phyloP scores from a whole-genome alignment of 2,113 vertebrate genomes.

The Romanogobio albipinnatus region DNA sequence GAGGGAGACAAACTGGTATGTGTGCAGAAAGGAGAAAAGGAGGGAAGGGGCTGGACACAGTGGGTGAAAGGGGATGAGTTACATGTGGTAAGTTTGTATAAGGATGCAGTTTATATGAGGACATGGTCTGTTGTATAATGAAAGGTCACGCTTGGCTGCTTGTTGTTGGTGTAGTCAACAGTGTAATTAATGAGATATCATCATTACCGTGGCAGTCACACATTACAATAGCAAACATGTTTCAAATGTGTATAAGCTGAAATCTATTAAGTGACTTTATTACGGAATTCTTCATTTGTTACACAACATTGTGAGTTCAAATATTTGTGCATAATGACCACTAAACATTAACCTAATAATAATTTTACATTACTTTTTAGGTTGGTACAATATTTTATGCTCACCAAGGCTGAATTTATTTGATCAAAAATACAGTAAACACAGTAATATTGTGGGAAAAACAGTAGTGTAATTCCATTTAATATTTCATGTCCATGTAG shows the following conservation, averaged over 20 bases:
- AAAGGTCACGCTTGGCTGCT: constrained; percentile 23
- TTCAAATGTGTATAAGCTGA: neutral
- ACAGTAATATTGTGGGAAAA: neutral
- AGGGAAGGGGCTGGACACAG: constrained; percentile 94
- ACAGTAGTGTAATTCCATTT: neutral
- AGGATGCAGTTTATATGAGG: neutral
- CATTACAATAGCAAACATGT: neutral
- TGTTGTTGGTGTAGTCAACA: neutral
- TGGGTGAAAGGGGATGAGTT: constrained; percentile 94
- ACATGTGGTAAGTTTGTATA: constrained; percentile 83
- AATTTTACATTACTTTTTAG: neutral
- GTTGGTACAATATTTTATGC: neutral
- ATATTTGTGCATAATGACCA: neutral
- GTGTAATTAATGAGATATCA: neutral
- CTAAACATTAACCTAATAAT: neutral
- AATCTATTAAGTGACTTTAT: neutral
- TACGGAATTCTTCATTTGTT: neutral
- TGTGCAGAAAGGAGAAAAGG: constrained; percentile 94
- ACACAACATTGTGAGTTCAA: neutral
- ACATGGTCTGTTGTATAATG: constrained; percentile 11
- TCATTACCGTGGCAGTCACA: neutral
- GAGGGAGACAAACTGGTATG: constrained; percentile 91
- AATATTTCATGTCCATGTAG: neutral
- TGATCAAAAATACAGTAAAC: neutral
- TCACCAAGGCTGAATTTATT: neutral